Evolutionary conservation across 2,888 invertebrate genomes (phyloP).

Genomic region (Patella depressa): DNA sequence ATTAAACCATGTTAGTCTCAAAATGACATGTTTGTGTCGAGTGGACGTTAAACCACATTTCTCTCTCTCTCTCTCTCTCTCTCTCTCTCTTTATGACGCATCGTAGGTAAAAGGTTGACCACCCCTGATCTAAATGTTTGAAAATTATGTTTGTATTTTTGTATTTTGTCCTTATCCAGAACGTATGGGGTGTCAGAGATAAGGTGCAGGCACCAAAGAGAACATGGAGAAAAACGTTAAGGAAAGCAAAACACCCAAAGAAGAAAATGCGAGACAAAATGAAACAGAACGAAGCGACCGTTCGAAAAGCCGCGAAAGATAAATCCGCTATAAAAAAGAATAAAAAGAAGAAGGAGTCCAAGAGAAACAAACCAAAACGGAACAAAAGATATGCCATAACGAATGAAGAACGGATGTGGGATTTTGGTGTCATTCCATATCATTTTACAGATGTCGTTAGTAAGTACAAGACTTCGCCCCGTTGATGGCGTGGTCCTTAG

Average conservation of each 20-base stretch:
- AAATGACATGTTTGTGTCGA: no score
- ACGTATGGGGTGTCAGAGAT: neutral
- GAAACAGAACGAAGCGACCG: neutral
- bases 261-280: neutral
- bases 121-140: no score
- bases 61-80: no score
- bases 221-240: neutral
- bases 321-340: neutral
- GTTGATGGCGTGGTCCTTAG: no score
- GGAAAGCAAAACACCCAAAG: neutral
- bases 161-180: neutral
- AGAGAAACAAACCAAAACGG: neutral
- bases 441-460: neutral
- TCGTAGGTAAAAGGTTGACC: no score
- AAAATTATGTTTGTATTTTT: no score
- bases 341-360: neutral
- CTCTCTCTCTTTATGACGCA: no score
- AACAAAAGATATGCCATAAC: neutral
- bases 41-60: no score
- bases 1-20: no score
- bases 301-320: neutral
- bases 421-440: neutral
- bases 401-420: neutral
- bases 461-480: neutral
- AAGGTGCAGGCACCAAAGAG: neutral